phyloP scores from a whole-genome alignment of 2,113 vertebrate genomes.

The Oreochromis spilurus region DNA sequence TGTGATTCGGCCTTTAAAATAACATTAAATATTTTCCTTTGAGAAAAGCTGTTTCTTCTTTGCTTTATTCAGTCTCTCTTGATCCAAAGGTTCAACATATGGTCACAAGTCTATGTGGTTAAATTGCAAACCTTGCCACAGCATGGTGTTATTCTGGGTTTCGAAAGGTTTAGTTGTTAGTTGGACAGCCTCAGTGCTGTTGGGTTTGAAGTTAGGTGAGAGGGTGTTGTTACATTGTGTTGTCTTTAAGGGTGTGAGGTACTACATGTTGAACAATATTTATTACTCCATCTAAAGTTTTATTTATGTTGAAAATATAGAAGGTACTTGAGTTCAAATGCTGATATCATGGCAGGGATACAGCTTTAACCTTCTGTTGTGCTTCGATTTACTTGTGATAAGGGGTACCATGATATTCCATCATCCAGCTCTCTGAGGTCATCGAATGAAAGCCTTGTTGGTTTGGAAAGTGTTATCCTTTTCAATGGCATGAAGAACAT shows the following conservation, averaged over 20 bases:
- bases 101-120: not conserved
- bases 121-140: not conserved
- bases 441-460: not conserved
- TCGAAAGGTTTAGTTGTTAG: not conserved
- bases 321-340: not conserved
- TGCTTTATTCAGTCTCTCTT: not conserved
- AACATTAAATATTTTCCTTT: not conserved
- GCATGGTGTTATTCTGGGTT: not conserved
- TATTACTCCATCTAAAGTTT: not conserved
- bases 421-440: not conserved
- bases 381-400: not conserved
- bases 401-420: not conserved
- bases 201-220: not conserved
- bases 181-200: not conserved
- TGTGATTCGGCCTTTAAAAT: not conserved
- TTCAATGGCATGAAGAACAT: not conserved
- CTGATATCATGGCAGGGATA: not conserved
- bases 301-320: not conserved
- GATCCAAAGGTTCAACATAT: not conserved
- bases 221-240: not conserved
- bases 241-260: not conserved
- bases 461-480: not conserved
- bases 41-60: not conserved
- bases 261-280: not conserved
- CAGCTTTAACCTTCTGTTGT: not conserved